A percentile compares a stretch with the other conserved stretches of the same genome.
These are phyloP conservation scores for Lingula anatina DNA, from an alignment of 2,888 invertebrate species.

Conservation along the genomic window DNA sequence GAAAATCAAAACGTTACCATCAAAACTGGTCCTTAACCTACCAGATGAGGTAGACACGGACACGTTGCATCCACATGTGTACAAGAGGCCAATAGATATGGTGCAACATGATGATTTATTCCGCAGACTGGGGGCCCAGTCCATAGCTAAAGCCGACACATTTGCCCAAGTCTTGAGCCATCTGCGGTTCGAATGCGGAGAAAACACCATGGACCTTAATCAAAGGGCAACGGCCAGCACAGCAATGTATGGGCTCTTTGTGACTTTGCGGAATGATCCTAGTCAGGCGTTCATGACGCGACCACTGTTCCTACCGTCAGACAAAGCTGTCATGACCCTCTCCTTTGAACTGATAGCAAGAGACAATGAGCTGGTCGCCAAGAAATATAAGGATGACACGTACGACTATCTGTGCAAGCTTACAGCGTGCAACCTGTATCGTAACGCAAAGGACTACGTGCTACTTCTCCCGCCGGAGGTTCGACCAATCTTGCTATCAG, in stretches of 20 bases:
- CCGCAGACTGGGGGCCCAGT: not conserved
- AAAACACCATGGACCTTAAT: conserved; percentile 1
- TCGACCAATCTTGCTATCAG: not conserved
- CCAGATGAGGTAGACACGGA: not conserved
- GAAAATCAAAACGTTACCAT: too few relatives aligned
- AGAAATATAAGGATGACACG: not conserved
- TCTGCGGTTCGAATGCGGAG: conserved; percentile 3
- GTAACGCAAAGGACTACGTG: not conserved
- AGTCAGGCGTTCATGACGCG: not conserved
- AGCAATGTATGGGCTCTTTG: conserved; percentile 6
- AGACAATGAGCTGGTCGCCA: not conserved
- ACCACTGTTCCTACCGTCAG: not conserved
- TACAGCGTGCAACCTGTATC: not conserved
- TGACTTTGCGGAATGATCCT: not conserved
- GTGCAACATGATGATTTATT: not conserved
- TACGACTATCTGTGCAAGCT: not conserved
- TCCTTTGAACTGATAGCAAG: not conserved
- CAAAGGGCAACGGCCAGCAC: conserved; percentile 4
- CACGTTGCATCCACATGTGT: not conserved
- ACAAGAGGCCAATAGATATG: not conserved
- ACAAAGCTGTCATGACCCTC: not conserved
- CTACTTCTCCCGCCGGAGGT: not conserved
- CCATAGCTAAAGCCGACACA: not conserved
- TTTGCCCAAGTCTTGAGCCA: not conserved
- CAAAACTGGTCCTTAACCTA: too few relatives aligned